Conservation (phyloP, 2,888 invertebrate genomes). For the Dolichomitus sp. region DNA sequence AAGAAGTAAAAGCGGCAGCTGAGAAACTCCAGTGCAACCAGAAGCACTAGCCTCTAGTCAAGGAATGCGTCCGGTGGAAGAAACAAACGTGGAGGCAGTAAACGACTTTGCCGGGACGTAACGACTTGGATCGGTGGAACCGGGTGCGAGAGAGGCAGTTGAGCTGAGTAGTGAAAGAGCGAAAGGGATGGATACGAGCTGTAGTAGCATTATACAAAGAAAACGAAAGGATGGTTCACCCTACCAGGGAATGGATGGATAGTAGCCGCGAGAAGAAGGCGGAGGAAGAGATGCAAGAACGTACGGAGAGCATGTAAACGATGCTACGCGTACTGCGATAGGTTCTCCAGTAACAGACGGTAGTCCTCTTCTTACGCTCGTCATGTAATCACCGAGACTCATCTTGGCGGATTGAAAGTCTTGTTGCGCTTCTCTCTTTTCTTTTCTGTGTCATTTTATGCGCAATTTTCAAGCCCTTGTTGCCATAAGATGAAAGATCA, state of each 20-base stretch:
- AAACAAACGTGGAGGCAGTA: conserved; percentile 63
- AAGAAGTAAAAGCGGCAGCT: conserved; percentile 7
- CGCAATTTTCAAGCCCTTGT: background rate
- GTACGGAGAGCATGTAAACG: conserved; percentile 36
- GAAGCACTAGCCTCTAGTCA: conserved; percentile 62
- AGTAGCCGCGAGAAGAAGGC: conserved; percentile 39
- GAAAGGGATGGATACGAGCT: conserved; percentile 18
- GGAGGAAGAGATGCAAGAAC: conserved; percentile 47
- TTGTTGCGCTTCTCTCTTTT: conserved; percentile 59
- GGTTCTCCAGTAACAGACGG: conserved; percentile 36
- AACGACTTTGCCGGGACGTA: conserved; percentile 73
- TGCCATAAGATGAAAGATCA: background rate
- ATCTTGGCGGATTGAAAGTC: conserved; percentile 79
- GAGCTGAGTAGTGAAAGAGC: conserved; percentile 1
- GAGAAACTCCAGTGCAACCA: conserved; percentile 62
- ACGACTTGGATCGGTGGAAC: conserved; percentile 67
- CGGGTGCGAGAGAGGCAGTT: conserved; percentile 34
- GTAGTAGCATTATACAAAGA: conserved; percentile 18
- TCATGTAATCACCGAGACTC: conserved; percentile 78
- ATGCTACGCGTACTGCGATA: conserved; percentile 43
- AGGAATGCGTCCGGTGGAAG: conserved; percentile 65
- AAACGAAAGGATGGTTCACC: conserved; percentile 42
- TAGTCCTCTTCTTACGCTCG: conserved; percentile 34
- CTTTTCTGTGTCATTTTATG: conserved; percentile 12
- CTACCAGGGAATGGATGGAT: conserved; percentile 33